Conservation (phyloP, 2,113 vertebrate genomes). For the Platanista minor region DNA sequence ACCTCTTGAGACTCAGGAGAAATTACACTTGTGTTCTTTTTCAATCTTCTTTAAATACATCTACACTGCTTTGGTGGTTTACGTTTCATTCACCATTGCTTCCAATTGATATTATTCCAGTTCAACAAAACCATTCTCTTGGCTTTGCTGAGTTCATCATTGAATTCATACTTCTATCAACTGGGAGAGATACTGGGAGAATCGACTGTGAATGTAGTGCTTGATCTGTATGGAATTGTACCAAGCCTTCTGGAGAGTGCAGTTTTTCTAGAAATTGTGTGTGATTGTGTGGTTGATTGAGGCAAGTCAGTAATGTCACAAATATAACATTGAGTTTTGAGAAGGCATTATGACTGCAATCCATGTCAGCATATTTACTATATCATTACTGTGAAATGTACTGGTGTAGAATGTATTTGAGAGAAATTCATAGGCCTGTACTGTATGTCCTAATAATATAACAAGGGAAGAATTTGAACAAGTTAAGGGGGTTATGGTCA, state of each 20-base stretch:
- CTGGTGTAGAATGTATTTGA: neutral
- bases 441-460: neutral
- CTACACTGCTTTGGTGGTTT: neutral
- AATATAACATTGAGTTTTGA: conserved; percentile 27
- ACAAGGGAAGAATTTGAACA: neutral
- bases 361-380: conserved; percentile 22
- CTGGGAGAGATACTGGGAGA: neutral
- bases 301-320: conserved; percentile 15
- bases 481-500: neutral
- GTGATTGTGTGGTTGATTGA: neutral
- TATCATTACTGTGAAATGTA: conserved; percentile 40
- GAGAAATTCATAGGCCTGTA: neutral
- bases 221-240: neutral
- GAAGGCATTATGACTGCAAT: conserved; percentile 38
- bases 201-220: neutral
- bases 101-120: neutral
- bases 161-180: neutral
- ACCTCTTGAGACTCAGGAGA: neutral
- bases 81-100: neutral
- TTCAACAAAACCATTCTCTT: neutral
- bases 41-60: conserved; percentile 21
- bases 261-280: conserved; percentile 52
- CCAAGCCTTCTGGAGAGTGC: conserved; percentile 14
- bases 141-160: neutral
- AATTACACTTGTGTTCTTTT: conserved; percentile 33